Conservation (phyloP, 2,797 vertebrate genomes). For the Cuculus canorus region DNA sequence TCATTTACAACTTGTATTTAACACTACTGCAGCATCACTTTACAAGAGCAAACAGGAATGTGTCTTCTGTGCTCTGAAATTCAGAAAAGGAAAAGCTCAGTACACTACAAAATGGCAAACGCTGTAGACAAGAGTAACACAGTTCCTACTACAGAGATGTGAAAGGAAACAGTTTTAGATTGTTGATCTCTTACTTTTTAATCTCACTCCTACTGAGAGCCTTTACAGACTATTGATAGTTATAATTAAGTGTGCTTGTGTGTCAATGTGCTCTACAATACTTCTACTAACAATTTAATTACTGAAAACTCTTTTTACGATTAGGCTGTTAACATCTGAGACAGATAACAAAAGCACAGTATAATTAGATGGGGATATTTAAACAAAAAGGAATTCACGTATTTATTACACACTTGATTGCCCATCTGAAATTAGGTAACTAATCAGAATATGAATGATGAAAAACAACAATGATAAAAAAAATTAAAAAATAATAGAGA, state of each 20-base stretch:
- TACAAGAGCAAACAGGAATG: neutral
- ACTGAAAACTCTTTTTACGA: constrained; percentile 43
- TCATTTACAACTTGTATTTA: neutral
- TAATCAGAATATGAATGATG: constrained; percentile 69
- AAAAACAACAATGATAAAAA: constrained; percentile 30
- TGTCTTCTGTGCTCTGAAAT: neutral
- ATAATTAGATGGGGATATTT: constrained; percentile 67
- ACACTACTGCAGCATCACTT: fast-evolving
- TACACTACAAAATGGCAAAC: neutral
- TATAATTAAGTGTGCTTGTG: constrained; percentile 37
- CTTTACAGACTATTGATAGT: constrained; percentile 36
- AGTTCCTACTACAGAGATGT: neutral
- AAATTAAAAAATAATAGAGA: constrained; percentile 52
- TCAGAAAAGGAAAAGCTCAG: neutral
- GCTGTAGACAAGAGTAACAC: neutral
- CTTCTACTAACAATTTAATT: constrained; percentile 55
- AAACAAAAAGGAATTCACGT: constrained; percentile 66
- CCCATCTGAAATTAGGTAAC: constrained; percentile 72
- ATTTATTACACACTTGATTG: constrained; percentile 54
- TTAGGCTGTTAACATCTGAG: constrained; percentile 49
- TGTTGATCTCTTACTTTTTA: neutral
- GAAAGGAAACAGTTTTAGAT: neutral
- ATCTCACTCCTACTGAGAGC: constrained; percentile 13
- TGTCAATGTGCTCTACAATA: constrained; percentile 29
- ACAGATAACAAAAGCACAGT: constrained; percentile 67